phyloP scores from a whole-genome alignment of 2,888 invertebrate genomes.

The Norana najaformis region DNA sequence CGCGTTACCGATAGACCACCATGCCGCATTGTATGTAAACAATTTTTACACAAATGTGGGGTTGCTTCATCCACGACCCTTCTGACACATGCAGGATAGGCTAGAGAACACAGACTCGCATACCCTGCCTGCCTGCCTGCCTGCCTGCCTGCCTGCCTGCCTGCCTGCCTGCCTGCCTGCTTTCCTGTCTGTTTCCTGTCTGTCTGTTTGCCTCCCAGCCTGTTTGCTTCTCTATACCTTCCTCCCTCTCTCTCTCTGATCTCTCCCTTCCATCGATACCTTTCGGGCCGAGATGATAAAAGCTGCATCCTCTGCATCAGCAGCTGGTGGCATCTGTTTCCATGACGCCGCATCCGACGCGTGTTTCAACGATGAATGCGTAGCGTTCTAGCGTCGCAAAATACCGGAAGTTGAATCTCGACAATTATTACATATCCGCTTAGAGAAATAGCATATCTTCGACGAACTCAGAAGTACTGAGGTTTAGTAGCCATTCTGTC shows the following conservation, averaged over 20 bases:
- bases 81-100: no score
- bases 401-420: slow-evolving; percentile 1
- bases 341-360: neutral
- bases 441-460: neutral
- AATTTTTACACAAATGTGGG: no score
- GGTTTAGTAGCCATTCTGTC: no score
- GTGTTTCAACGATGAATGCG: neutral
- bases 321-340: slow-evolving; percentile 13
- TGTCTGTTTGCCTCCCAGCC: neutral
- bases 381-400: neutral
- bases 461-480: no score
- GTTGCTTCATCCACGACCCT: no score
- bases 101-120: neutral
- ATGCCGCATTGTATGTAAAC: no score
- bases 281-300: neutral
- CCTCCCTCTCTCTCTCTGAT: neutral
- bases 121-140: neutral
- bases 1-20: no score
- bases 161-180: neutral
- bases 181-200: neutral
- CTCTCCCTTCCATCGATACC: neutral
- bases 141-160: neutral
- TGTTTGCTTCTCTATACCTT: neutral
- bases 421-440: slow-evolving; percentile 13
- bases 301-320: neutral